phyloP scores from a whole-genome alignment of 35 echinoderm and acorn worm species.

The Stichopus chloronotus region DNA sequence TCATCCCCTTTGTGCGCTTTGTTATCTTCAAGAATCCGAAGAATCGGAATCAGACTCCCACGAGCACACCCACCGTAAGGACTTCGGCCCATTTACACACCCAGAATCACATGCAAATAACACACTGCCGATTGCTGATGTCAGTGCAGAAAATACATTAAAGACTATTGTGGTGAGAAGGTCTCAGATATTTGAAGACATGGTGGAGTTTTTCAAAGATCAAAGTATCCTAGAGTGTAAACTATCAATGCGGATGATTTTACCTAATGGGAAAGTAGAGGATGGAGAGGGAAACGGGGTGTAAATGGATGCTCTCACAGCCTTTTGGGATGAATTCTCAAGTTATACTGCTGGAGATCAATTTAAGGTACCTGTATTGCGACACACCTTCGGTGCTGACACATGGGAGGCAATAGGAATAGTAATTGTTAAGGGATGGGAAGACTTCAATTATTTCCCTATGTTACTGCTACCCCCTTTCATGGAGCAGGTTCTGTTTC shows the following conservation, averaged over 20 bases:
- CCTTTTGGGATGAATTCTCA: slow-evolving; percentile 24
- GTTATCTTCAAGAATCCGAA: too few relatives aligned
- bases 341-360: not conserved
- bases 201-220: not conserved
- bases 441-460: not conserved
- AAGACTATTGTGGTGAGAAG: not conserved
- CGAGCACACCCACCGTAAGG: too few relatives aligned
- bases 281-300: not conserved
- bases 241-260: not conserved
- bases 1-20: too few relatives aligned
- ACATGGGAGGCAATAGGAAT: not conserved
- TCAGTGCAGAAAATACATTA: too few relatives aligned
- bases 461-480: not conserved
- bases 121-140: too few relatives aligned
- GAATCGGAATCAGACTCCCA: too few relatives aligned
- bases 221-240: not conserved
- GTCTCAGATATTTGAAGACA: not conserved
- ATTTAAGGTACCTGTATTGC: slow-evolving; percentile 11
- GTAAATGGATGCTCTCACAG: slow-evolving; percentile 10
- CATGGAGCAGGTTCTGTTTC: not conserved
- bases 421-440: not conserved
- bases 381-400: not conserved
- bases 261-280: not conserved
- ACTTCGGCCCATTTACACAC: too few relatives aligned
- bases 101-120: too few relatives aligned